phyloP scores from a whole-genome alignment of 53 echinoderm and acorn worm genomes.

The Stichopus horrens region DNA sequence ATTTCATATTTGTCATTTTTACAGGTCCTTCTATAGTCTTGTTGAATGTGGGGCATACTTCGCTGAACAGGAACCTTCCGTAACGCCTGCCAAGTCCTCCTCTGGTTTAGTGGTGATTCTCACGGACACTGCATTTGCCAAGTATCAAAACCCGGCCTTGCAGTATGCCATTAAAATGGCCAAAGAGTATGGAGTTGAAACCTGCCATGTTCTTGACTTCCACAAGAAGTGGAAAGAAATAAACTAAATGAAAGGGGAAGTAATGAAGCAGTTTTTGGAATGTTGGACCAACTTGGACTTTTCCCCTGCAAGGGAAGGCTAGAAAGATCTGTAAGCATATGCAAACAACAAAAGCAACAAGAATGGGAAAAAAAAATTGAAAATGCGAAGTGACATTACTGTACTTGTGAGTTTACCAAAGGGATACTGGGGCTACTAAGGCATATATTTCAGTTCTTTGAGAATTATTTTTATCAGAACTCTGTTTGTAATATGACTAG shows the following conservation, averaged over 20 bases:
- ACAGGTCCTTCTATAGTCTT: slow-evolving; percentile 44
- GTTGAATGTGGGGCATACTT: slow-evolving; percentile 45
- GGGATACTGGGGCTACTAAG: no score
- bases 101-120: slow-evolving; percentile 42
- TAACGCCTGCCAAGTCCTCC: neutral
- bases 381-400: no score
- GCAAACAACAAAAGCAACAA: no score
- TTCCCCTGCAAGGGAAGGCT: no score
- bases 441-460: no score
- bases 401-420: no score
- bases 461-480: no score
- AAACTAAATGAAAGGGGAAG: slow-evolving; percentile 42
- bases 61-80: slow-evolving; percentile 32
- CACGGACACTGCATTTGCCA: slow-evolving; percentile 34
- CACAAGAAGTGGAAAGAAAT: slow-evolving; percentile 68
- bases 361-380: no score
- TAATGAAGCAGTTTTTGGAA: no score
- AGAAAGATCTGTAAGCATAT: no score
- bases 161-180: slow-evolving; percentile 50
- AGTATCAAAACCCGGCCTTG: slow-evolving; percentile 41
- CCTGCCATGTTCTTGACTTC: slow-evolving; percentile 52
- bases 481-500: no score
- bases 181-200: slow-evolving; percentile 36
- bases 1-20: neutral
- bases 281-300: no score